Evolutionary conservation across 2,113 vertebrate genomes (phyloP).

Genomic region (Sylvilagus bachmani): DNA sequence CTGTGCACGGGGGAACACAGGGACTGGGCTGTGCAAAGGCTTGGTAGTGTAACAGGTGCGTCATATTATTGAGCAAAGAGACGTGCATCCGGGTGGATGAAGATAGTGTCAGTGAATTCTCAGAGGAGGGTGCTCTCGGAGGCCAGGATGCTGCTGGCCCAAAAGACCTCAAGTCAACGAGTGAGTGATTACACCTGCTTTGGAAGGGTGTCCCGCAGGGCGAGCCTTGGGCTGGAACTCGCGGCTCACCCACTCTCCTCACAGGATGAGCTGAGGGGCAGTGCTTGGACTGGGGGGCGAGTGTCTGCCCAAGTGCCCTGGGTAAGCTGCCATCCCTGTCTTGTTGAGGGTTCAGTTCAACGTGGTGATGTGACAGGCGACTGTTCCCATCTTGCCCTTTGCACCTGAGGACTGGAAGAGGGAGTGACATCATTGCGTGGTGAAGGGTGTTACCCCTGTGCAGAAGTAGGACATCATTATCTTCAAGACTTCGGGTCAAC

Average conservation of each 20-base stretch:
- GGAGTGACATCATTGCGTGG: not conserved
- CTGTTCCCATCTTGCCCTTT: not conserved
- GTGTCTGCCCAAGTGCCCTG: not conserved
- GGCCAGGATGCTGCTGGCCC: not conserved
- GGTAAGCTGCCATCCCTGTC: not conserved
- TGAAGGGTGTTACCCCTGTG: not conserved
- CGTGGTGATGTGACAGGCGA: not conserved
- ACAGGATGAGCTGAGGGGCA: not conserved
- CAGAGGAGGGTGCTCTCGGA: not conserved
- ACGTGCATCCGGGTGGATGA: not conserved
- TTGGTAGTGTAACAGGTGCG: not conserved
- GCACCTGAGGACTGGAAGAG: not conserved
- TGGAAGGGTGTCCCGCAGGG: not conserved
- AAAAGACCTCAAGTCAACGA: not conserved
- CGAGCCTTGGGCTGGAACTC: not conserved
- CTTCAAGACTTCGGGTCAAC: not conserved
- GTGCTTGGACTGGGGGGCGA: not conserved
- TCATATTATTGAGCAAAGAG: not conserved
- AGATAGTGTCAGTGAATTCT: not conserved
- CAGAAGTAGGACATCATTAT: conserved; percentile 11
- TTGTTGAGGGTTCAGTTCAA: not conserved
- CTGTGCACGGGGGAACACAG: not conserved
- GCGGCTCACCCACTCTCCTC: not conserved
- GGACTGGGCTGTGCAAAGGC: not conserved
- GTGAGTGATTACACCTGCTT: not conserved